Conservation (phyloP, 2,797 vertebrate species). For the Scleropages formosus region DNA sequence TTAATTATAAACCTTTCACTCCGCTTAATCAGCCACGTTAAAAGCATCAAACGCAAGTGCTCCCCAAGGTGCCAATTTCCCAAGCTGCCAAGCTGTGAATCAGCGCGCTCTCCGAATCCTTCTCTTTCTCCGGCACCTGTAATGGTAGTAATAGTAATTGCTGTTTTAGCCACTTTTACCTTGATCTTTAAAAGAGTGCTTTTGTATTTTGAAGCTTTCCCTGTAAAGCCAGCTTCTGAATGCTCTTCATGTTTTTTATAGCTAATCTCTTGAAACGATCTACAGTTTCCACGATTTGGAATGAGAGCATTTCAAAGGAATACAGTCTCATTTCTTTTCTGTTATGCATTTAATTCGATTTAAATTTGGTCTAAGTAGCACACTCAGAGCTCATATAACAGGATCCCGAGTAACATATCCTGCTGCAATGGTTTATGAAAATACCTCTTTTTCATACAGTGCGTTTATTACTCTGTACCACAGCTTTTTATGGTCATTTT, state of each 20-base stretch:
- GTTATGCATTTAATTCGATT: no score
- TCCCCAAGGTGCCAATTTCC: slow-evolving; percentile 27
- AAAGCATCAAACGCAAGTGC: slow-evolving; percentile 11
- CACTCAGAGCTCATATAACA: no score
- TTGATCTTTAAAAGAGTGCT: not conserved
- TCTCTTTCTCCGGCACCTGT: slow-evolving; percentile 6
- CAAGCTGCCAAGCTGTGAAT: slow-evolving; percentile 28
- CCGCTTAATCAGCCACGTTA: slow-evolving; percentile 34
- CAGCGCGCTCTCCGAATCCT: not conserved
- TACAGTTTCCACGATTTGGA: not conserved
- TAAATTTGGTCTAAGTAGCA: not conserved
- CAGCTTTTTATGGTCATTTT: no score
- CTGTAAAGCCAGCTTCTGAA: slow-evolving; percentile 1
- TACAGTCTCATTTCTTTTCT: not conserved
- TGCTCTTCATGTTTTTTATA: not conserved
- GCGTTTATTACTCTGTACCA: no score
- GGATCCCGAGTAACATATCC: no score
- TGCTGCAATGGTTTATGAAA: no score
- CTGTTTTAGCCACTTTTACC: not conserved
- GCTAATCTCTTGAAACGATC: not conserved
- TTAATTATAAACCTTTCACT: slow-evolving; percentile 28
- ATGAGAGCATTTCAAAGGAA: not conserved
- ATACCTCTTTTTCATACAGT: no score
- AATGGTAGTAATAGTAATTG: not conserved
- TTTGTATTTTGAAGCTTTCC: not conserved